A percentile compares a stretch with the other conserved stretches of the same genome.
phyloP scores from a whole-genome alignment of 2,113 vertebrate genomes.

The Chionomys nivalis region DNA sequence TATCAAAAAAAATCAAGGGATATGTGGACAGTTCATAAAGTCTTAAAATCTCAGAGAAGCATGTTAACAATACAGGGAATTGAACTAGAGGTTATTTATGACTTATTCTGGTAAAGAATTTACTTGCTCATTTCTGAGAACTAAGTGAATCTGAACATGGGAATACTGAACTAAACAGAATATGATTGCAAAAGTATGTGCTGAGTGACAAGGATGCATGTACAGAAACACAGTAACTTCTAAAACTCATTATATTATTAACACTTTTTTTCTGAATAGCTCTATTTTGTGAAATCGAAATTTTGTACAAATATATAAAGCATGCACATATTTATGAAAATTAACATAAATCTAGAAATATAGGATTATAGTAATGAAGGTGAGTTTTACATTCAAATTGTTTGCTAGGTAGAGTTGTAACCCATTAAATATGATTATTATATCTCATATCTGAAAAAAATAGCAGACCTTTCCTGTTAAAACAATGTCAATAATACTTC shows the following conservation, averaged over 20 bases:
- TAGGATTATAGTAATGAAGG: not conserved
- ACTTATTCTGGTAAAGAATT: too few relatives aligned
- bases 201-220: fast-evolving
- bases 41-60: not conserved
- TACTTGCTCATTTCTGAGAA: not conserved
- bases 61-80: not conserved
- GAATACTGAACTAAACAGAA: not conserved
- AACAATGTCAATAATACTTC: not conserved
- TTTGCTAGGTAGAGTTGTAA: not conserved
- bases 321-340: not conserved
- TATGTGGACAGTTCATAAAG: not conserved
- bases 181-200: not conserved
- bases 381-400: not conserved
- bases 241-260: not conserved
- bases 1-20: too few relatives aligned
- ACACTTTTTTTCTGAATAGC: not conserved
- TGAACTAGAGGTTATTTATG: not conserved
- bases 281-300: not conserved
- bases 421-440: not conserved
- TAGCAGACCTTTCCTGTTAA: not conserved
- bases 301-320: not conserved
- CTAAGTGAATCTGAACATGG: not conserved
- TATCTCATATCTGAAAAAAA: not conserved
- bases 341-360: not conserved
- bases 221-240: not conserved